A percentile compares a stretch with the other conserved stretches of the same genome.
These are phyloP conservation scores for Proisotoma minuta DNA, from an alignment of 2,888 invertebrate genomes.

Conservation along the genomic window DNA sequence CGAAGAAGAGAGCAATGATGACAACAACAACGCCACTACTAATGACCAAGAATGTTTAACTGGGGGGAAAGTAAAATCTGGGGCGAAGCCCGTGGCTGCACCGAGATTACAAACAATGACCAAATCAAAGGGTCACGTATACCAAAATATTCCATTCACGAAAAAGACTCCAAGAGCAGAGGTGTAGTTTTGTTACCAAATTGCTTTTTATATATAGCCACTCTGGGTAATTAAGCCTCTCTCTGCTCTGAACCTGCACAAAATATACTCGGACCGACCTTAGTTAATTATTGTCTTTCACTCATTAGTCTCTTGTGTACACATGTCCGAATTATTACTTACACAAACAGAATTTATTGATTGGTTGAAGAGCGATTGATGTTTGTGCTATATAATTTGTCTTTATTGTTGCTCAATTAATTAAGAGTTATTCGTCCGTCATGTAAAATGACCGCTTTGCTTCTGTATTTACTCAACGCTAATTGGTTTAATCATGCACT, in stretches of 20 bases:
- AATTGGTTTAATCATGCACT: conserved; percentile 21
- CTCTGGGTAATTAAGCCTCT: too few species aligned
- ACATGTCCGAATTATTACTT: too few species aligned
- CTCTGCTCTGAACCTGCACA: too few species aligned
- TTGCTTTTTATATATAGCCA: too few species aligned
- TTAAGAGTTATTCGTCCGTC: too few species aligned
- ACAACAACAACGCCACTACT: conserved; percentile 19
- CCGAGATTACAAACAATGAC: conserved; percentile 45
- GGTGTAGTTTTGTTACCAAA: conserved; percentile 34
- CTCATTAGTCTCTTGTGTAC: too few species aligned
- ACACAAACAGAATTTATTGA: too few species aligned
- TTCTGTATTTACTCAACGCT: not conserved
- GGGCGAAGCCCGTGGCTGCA: conserved; percentile 42
- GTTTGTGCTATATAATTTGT: too few species aligned
- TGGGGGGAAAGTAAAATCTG: conserved; percentile 19
- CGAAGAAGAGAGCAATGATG: conserved; percentile 18
- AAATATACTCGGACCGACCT: too few species aligned
- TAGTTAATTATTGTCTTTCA: too few species aligned
- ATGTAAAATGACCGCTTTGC: not conserved
- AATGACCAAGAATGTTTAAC: conserved; percentile 33
- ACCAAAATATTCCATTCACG: conserved; percentile 57
- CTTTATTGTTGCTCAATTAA: too few species aligned
- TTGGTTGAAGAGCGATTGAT: too few species aligned
- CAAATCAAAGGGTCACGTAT: conserved; percentile 51
- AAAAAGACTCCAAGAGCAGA: conserved; percentile 51